Conservation (phyloP, 2,113 vertebrate species). For the Sceloporus undulatus region DNA sequence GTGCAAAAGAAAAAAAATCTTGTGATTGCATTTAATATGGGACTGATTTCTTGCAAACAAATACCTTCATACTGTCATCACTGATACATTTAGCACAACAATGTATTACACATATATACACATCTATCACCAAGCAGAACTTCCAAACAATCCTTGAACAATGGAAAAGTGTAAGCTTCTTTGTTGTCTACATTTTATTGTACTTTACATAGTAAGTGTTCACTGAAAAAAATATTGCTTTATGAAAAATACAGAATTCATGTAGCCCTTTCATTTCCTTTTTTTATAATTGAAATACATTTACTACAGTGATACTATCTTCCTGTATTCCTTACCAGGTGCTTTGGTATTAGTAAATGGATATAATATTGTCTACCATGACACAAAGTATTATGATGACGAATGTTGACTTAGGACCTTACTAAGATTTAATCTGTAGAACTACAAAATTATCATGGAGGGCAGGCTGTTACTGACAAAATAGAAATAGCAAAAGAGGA, state of each 20-base stretch:
- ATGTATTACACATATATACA: slow-evolving; percentile 47
- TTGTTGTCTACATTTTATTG: slow-evolving; percentile 56
- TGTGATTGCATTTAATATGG: slow-evolving; percentile 54
- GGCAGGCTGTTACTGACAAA: not conserved
- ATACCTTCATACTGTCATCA: slow-evolving; percentile 53
- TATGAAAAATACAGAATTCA: slow-evolving; percentile 20
- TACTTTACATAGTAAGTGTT: slow-evolving; percentile 31
- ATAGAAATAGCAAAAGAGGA: not conserved
- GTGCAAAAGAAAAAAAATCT: slow-evolving; percentile 56
- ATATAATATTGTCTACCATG: not conserved
- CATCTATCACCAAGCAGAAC: slow-evolving; percentile 53
- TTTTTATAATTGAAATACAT: not conserved
- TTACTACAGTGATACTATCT: slow-evolving; percentile 5
- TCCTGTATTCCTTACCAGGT: slow-evolving; percentile 26
- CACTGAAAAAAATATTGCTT: slow-evolving; percentile 53
- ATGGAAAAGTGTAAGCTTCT: slow-evolving; percentile 48
- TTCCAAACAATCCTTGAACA: slow-evolving; percentile 49
- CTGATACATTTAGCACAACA: slow-evolving; percentile 56
- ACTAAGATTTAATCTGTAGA: not conserved
- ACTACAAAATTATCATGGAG: not conserved
- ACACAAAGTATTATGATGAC: not conserved
- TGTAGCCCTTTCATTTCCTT: slow-evolving; percentile 30
- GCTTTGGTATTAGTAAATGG: slow-evolving; percentile 14
- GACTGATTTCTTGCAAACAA: slow-evolving; percentile 38
- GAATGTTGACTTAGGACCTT: not conserved